Evolutionary conservation across 2,113 vertebrate species (phyloP).

Genomic region (Anhinga rufa): DNA sequence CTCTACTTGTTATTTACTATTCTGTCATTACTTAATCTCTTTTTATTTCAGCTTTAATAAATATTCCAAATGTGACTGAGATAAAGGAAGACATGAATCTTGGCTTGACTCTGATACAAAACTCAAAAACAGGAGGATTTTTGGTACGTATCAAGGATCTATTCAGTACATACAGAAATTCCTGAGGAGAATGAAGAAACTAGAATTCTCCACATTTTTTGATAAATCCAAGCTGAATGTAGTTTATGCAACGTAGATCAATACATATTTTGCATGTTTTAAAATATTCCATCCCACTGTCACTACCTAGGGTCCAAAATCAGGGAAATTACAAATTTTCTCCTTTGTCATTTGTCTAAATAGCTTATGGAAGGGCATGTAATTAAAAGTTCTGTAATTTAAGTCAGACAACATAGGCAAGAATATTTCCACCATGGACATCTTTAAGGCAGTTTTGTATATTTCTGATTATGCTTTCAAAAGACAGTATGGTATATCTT

Average conservation of each 20-base stretch:
- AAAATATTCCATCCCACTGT: background rate
- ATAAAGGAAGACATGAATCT: constrained; percentile 82
- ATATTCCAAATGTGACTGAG: constrained; percentile 81
- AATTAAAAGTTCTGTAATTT: background rate
- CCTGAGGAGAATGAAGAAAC: background rate
- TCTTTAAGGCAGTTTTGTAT: background rate
- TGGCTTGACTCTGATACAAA: constrained; percentile 84
- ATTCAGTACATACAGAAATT: background rate
- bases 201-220: background rate
- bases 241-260: background rate
- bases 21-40: background rate
- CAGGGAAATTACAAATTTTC: background rate
- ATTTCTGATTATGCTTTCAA: background rate
- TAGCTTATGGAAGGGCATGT: background rate
- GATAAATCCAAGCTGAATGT: background rate
- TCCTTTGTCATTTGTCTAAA: background rate
- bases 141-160: constrained; percentile 68
- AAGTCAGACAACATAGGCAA: background rate
- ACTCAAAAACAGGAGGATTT: constrained; percentile 72
- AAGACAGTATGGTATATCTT: background rate
- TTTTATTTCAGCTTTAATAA: constrained; percentile 75
- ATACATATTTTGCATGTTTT: background rate
- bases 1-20: background rate
- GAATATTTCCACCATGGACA: background rate
- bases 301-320: background rate